Conservation (phyloP, 2,797 vertebrate genomes). For the Craterocephalus amniculus region DNA sequence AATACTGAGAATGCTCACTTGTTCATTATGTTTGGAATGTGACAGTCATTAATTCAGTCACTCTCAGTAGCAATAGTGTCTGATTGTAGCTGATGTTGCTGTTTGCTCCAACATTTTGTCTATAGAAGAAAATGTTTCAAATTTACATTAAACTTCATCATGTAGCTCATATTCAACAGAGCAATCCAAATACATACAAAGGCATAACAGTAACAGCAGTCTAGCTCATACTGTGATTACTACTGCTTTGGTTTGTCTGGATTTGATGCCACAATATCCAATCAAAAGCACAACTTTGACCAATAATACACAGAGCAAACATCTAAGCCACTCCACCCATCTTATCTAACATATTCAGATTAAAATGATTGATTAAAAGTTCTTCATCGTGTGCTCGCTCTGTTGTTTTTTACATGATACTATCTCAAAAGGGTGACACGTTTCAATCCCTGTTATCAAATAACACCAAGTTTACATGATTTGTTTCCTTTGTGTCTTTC, state of each 20-base stretch:
- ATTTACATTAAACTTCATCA: background rate
- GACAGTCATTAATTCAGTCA: background rate
- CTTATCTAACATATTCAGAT: background rate
- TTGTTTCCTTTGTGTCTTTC: conserved; percentile 6
- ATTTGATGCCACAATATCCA: background rate
- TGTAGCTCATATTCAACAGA: background rate
- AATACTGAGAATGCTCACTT: background rate
- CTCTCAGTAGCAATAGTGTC: background rate
- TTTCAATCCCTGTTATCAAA: background rate
- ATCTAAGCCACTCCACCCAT: background rate
- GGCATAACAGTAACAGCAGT: background rate
- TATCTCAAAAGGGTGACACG: background rate
- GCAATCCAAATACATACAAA: background rate
- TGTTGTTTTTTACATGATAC: background rate
- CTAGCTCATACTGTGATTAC: background rate
- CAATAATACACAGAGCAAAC: background rate
- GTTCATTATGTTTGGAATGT: background rate
- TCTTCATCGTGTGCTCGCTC: background rate
- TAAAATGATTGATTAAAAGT: background rate
- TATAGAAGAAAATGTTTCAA: background rate
- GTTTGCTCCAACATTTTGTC: background rate
- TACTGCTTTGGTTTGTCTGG: background rate
- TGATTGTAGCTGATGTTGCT: too few relatives aligned
- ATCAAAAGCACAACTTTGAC: background rate
- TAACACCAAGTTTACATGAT: background rate